Base-by-base conservation (phyloP, 2,113 vertebrate species). In the Leptodactylus fuscus region DNA sequence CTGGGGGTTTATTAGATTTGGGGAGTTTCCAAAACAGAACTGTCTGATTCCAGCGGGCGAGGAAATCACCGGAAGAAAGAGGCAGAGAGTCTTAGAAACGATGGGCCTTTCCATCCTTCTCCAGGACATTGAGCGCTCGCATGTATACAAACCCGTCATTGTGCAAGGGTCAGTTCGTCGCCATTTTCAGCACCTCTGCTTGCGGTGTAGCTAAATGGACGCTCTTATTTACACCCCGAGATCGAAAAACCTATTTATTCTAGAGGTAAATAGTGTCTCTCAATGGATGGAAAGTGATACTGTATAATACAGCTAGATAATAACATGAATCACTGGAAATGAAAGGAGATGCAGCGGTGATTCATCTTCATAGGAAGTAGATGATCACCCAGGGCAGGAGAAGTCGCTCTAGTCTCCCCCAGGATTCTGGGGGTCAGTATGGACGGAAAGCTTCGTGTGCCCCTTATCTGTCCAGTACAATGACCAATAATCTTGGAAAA, bases 1-100 rank as follows among this genome's bases (percentile, higher is more conserved):
- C 89, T 94, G 91, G 89, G 16, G 92, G 93, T 94, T 91, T 92
- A 93, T 92, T 92, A 90, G 88, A 91, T 91, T 90, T 93, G 92
- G 92, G 89, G 88, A 79, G 69, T 89, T 93, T 94, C 92, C 93
- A 93, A 92, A 87, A 90, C 86, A 88, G 88, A 90, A 88, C 85
- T 88, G 75, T 55, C 75, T 55, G 36, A 44, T 15, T 27, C 70
- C 22, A 44, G 36, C 8, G 53, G 51, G 36, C n/a, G 76, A 58
- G 34, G 34, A 55, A 60, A 79, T 41, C 75, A 13, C 48, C 48
- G 73, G n/a, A 49, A 75, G 73, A 49, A 15, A 51, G 65, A 36
- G 12, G 4, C n/a, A 74, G n/a, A 44, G 38, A 75, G 13, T 20
- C 29, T 22, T 69, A 69, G 22, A 60, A 32, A 22, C 16, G 20